These are phyloP conservation scores for Xylocopa sonorina DNA, from an alignment of 1,140 invertebrate species.

Conservation along the genomic window DNA sequence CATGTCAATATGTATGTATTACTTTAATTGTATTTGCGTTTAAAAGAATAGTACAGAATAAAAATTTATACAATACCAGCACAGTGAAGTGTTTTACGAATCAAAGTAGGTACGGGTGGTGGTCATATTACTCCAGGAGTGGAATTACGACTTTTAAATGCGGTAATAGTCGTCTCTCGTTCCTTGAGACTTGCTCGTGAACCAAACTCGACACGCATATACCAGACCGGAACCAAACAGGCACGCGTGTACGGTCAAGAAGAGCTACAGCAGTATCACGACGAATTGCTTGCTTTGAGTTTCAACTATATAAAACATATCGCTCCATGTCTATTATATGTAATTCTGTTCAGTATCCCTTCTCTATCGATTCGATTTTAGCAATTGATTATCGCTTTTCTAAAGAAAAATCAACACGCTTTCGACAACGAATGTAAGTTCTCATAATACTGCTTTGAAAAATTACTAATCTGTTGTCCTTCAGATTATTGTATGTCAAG, in stretches of 20 bases:
- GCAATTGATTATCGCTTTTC: not conserved
- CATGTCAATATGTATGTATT: too few species aligned
- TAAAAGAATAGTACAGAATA: not conserved
- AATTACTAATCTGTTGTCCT: not conserved
- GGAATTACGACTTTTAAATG: conserved; percentile 57
- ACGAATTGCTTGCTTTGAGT: conserved; percentile 46
- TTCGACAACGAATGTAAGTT: not conserved
- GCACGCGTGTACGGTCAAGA: conserved; percentile 15
- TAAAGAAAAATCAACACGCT: not conserved
- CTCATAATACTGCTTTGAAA: not conserved
- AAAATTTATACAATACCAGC: not conserved
- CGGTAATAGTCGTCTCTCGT: conserved; percentile 52
- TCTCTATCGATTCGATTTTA: not conserved
- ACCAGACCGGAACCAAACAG: conserved; percentile 62
- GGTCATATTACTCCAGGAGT: conserved; percentile 60
- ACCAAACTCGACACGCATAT: conserved; percentile 49
- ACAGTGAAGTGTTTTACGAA: conserved; percentile 10
- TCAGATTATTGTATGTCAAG: not conserved
- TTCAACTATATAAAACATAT: conserved; percentile 24
- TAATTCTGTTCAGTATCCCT: not conserved
- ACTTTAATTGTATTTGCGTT: too few species aligned
- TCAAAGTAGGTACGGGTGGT: not conserved
- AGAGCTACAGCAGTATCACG: conserved; percentile 35
- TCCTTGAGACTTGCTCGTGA: conserved; percentile 50
- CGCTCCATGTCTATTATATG: not conserved